Base-by-base conservation (phyloP, 2,888 invertebrate species). In the Pachydiplax longipennis region DNA sequence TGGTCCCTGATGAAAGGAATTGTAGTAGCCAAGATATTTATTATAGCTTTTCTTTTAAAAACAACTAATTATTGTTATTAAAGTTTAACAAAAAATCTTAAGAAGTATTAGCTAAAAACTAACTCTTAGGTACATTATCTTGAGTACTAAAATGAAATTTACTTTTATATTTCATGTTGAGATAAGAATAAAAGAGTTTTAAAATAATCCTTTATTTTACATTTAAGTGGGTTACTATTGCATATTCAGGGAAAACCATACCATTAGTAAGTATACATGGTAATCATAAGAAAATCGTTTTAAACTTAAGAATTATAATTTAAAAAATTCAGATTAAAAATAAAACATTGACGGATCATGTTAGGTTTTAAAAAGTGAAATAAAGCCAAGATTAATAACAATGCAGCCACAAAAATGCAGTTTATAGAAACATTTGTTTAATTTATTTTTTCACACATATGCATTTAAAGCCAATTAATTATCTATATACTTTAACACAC, bases 381-480 rank as follows among this genome's bases (percentile, higher is more conserved):
- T 73, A 31, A 73, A 73, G 73, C 73, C 13, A 73, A 73, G 73
- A 73, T 73, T 73, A 73, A 31, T 73, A 73, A 73, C 73, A 73
- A 31, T 31, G 73, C 73, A 73, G 73, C 73, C 31, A 73, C 73
- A 73, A 87, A 58, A 87, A 87, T n/a, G 35, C 61, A 61, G 61
- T 37, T 58, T 83, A 58, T 61, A 87, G 37, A 87, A 87, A 65
- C 73, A n/a, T 87, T 65, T 15, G 58, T 53, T 61, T 87, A 37
- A 61, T 58, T 83, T 58, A 83, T 58, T 25, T 35, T 22, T 37
- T 87, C 61, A 87, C 40, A 58, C 61, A 37, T 87, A 61, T 25
- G 73, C 73, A 73, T 65, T 87, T 18, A 87, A 87, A 87, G 87
- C 87, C 87, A 87, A 87, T 87, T 87, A 87, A 83, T 87, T 31